Base-by-base conservation (phyloP, 2,888 invertebrate species). In the Agriopis aurantiaria region DNA sequence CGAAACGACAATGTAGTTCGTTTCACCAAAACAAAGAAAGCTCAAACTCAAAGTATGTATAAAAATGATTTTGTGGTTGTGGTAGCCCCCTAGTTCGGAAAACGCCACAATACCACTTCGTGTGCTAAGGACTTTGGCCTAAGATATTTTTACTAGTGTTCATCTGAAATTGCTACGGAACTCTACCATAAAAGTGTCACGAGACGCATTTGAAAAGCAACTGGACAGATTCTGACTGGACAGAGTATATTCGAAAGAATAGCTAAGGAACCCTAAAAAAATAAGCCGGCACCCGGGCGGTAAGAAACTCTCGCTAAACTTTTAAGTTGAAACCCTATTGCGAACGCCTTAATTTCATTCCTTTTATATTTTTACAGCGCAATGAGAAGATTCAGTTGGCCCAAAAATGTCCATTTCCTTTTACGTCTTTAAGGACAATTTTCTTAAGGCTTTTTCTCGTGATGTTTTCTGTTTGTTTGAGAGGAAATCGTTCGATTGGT, bases 401-500 rank as follows among this genome's bases (percentile, higher is more conserved):
- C 23, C 57, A 57, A 57, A 62, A 57, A 57, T 57, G 41, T 49
- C 23, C 51, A 57, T 57, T 65, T 57, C 49, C 49, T 57, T 65
- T 65, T 65, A 41, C 23, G 56, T 64, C 40, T 48, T 56, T 64
- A 64, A 40, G 64, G 64, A 65, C 64, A 49, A 65, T 65, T 65
- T 65, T 43, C 49, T 49, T 49, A 5, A 49, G 64, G 57, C 57
- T 57, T 48, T 51, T 43, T 57, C 9, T 41, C 45, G 45, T 57
- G 57, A 57, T 57, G 45, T 57, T 57, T 57, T 57, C 41, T 57
- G 17, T 57, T 57, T 57, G 57, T 17, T 57, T 57, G 14, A 45
- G 17, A 17, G 10, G 7, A 14, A 45, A 45, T 57, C 45, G 57
- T 43, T 45, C 57, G 45, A 55, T 55, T 41, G 11, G 56, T 40